These are phyloP conservation scores for Clarias macrocephalus DNA, from an alignment of 2,113 vertebrate species.

Conservation along the genomic window DNA sequence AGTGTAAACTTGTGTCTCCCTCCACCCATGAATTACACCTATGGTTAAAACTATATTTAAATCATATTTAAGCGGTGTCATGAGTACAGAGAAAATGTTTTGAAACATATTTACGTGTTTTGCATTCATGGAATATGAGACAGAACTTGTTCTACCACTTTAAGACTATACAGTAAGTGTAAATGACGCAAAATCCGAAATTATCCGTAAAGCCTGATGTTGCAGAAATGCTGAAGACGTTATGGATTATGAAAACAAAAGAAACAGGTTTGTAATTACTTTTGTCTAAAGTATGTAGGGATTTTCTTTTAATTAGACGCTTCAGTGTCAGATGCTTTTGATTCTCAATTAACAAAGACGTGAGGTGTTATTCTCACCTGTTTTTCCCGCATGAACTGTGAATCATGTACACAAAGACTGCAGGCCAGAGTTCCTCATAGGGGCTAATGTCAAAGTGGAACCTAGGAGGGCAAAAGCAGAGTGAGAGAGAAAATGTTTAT, in stretches of 20 bases:
- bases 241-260: not conserved
- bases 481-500: not conserved
- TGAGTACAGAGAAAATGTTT: not conserved
- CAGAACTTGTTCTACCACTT: not conserved
- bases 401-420: constrained; percentile 96
- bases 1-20: too few relatives aligned
- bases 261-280: not conserved
- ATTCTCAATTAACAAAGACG: not conserved
- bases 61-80: not conserved
- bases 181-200: not conserved
- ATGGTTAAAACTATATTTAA: not conserved
- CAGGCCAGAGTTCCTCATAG: constrained; percentile 94
- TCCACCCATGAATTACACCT: too few relatives aligned
- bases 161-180: not conserved
- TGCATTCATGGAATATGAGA: not conserved
- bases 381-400: constrained; percentile 90
- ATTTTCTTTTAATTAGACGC: not conserved
- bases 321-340: not conserved
- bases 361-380: constrained; percentile 76
- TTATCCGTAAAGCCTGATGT: not conserved
- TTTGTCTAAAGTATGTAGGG: not conserved
- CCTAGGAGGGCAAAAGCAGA: constrained; percentile 64
- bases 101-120: not conserved
- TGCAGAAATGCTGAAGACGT: not conserved
- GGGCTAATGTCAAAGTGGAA: constrained; percentile 97